Conservation (phyloP, 2,113 vertebrate genomes). For the Hemiprocne comata region DNA sequence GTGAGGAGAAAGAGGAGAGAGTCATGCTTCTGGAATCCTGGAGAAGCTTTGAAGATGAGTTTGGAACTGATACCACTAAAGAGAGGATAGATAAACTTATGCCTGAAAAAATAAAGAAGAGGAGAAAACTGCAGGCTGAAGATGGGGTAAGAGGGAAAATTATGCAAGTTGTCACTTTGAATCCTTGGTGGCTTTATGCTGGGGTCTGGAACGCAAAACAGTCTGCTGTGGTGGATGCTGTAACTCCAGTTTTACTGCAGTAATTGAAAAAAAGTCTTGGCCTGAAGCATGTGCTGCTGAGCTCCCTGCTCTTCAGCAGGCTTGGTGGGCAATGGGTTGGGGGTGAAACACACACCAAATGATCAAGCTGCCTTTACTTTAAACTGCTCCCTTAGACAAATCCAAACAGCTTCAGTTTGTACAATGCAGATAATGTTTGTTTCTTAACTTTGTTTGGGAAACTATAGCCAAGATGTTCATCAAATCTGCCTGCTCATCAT, state of each 20-base stretch:
- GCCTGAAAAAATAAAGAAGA: conserved; percentile 98
- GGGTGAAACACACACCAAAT: not conserved
- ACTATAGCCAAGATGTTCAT: not conserved
- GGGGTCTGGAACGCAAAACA: not conserved
- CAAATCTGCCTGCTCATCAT: not conserved
- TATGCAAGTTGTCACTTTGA: not conserved
- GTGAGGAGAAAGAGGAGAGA: conserved; percentile 96
- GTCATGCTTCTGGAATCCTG: conserved; percentile 97
- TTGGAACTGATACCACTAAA: conserved; percentile 77
- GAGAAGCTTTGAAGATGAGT: conserved; percentile 89
- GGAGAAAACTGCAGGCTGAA: conserved; percentile 94
- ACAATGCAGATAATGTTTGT: not conserved
- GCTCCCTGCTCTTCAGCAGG: too few relatives aligned
- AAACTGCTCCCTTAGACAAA: not conserved
- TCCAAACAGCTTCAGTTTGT: not conserved
- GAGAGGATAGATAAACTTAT: conserved; percentile 91
- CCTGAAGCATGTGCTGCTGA: not conserved
- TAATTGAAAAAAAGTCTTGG: not conserved
- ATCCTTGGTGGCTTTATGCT: not conserved
- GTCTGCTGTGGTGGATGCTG: accelerated
- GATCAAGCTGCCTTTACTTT: not conserved
- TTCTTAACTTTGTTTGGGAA: not conserved
- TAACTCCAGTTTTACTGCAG: not conserved
- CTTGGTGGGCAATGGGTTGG: too few relatives aligned
- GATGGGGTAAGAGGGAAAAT: conserved; percentile 88